Evolutionary conservation across 2,113 vertebrate genomes (phyloP).

Genomic region (Galemys pyrenaicus): DNA sequence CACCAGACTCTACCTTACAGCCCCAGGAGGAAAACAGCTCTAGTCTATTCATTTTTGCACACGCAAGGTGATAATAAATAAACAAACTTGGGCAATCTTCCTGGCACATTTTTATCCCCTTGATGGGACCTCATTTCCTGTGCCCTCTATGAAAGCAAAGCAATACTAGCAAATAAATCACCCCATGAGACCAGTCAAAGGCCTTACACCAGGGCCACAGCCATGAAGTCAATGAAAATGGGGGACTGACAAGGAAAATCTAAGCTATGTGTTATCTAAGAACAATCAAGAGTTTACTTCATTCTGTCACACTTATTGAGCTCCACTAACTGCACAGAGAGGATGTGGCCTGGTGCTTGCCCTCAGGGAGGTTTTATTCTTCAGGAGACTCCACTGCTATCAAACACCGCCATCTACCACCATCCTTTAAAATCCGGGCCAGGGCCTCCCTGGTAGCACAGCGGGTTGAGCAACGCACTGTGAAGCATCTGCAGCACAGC

Average conservation of each 20-base stretch:
- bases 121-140: not conserved
- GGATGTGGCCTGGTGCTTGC: no score
- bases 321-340: no score
- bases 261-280: no score
- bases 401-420: no score
- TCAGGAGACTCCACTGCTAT: fast-evolving
- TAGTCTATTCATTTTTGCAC: not conserved
- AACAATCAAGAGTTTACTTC: not conserved
- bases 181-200: not conserved
- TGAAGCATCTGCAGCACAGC: no score
- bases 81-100: not conserved
- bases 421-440: not conserved
- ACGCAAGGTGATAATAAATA: not conserved
- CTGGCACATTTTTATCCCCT: not conserved
- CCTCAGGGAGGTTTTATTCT: not conserved
- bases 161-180: no score
- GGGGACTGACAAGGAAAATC: not conserved
- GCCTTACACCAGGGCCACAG: not conserved
- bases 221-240: not conserved
- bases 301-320: no score
- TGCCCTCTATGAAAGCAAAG: not conserved
- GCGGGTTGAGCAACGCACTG: no score
- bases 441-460: no score
- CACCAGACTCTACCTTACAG: not conserved
- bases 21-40: not conserved